phyloP scores from a whole-genome alignment of 2,113 vertebrate species.

The Oncorhynchus gorbuscha region DNA sequence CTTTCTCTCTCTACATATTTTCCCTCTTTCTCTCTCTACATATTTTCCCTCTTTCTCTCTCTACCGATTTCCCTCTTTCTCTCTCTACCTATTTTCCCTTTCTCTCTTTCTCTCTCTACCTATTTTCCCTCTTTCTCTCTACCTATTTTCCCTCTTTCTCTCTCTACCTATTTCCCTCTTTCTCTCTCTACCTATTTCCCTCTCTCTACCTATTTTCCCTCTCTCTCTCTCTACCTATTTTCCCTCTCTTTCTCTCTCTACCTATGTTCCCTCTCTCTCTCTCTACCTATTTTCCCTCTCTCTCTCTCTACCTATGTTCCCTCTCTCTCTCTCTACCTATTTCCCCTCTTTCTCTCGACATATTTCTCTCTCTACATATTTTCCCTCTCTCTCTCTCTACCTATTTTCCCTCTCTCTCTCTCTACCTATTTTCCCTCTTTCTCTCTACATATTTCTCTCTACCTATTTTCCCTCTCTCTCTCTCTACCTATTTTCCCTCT shows the following conservation, averaged over 20 bases:
- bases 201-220: too few relatives aligned
- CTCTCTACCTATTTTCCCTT: constrained; percentile 20
- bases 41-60: too few relatives aligned
- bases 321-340: too few relatives aligned
- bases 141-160: not conserved
- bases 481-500: constrained; percentile 28
- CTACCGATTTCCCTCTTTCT: not conserved
- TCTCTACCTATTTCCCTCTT: not conserved
- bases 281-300: not conserved
- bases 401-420: too few relatives aligned
- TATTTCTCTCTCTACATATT: not conserved
- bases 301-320: not conserved
- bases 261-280: too few relatives aligned
- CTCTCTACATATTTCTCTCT: not conserved
- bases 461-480: constrained; percentile 27
- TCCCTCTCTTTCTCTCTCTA: too few relatives aligned
- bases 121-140: not conserved
- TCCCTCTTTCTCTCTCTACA: too few relatives aligned
- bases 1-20: too few relatives aligned
- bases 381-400: constrained; percentile 29
- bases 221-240: too few relatives aligned
- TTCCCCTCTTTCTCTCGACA: not conserved
- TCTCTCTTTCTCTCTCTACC: constrained; percentile 18
- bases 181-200: too few relatives aligned
- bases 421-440: too few relatives aligned